phyloP scores from a whole-genome alignment of 1,140 invertebrate species.

The Brachionus manjavacas region DNA sequence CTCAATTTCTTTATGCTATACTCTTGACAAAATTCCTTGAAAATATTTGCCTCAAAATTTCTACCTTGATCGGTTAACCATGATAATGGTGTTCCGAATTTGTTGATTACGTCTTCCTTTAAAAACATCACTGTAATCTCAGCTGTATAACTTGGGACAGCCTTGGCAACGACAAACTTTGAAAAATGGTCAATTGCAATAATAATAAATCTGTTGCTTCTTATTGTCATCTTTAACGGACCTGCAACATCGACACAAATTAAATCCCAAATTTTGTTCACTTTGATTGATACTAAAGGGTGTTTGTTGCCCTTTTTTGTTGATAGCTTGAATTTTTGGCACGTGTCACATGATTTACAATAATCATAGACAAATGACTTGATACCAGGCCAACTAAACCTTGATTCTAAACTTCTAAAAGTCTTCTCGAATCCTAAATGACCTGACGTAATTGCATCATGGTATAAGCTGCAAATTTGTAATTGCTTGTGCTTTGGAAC shows the following conservation, averaged over 20 bases:
- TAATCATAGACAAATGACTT: neutral
- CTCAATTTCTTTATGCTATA: too few relatives aligned
- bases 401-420: neutral
- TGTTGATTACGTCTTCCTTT: neutral
- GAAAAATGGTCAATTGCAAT: slow-evolving; percentile 19
- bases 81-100: neutral
- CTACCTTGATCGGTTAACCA: slow-evolving; percentile 2
- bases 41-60: too few relatives aligned
- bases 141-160: neutral
- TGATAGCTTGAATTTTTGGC: slow-evolving; percentile 16
- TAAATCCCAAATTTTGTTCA: slow-evolving; percentile 2
- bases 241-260: slow-evolving; percentile 17
- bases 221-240: neutral
- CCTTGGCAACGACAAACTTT: neutral
- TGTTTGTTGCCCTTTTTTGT: neutral
- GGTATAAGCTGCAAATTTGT: neutral
- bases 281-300: neutral
- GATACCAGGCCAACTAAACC: slow-evolving; percentile 1
- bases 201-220: slow-evolving; percentile 27
- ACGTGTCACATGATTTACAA: neutral
- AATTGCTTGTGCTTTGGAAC: neutral
- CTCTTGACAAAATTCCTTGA: too few relatives aligned
- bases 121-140: neutral
- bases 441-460: neutral
- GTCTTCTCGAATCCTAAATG: slow-evolving; percentile 20